These are phyloP conservation scores for Nesospiza acunhae DNA, from an alignment of 2,113 vertebrate genomes.

Conservation along the genomic window DNA sequence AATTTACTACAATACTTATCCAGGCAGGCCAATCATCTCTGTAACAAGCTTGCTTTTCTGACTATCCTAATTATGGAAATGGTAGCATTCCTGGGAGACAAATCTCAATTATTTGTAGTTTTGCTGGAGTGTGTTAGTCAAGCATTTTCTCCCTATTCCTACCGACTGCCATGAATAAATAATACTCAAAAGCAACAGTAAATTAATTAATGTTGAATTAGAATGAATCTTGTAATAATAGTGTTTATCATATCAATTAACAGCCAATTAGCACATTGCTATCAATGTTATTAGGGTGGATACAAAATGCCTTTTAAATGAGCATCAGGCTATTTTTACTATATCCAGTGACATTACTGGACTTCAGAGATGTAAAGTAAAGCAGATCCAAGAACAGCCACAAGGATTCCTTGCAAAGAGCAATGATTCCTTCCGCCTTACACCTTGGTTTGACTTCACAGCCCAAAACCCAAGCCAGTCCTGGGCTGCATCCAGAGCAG, in stretches of 20 bases:
- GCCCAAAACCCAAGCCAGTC: background rate
- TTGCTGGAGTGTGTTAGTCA: constrained; percentile 58
- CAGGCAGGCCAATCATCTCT: constrained; percentile 31
- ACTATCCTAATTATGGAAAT: constrained; percentile 57
- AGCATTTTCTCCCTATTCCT: constrained; percentile 43
- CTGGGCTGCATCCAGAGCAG: background rate
- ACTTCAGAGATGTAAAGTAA: background rate
- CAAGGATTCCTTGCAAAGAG: background rate
- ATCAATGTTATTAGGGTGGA: constrained; percentile 56
- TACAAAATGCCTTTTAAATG: constrained; percentile 31
- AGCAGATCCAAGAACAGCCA: background rate
- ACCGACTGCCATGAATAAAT: constrained; percentile 60
- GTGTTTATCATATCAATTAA: constrained; percentile 65
- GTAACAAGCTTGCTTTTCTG: constrained; percentile 42
- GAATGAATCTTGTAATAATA: constrained; percentile 71
- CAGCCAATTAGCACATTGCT: constrained; percentile 60
- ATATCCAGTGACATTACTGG: background rate
- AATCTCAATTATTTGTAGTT: constrained; percentile 67
- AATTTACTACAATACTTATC: constrained; percentile 41
- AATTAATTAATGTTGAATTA: constrained; percentile 74
- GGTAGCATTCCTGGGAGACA: constrained; percentile 42
- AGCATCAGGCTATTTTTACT: constrained; percentile 12
- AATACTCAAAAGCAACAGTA: constrained; percentile 65
- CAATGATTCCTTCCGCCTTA: background rate
- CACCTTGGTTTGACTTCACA: background rate